phyloP scores from a whole-genome alignment of 2,113 vertebrate species.

The Cavia aperea region DNA sequence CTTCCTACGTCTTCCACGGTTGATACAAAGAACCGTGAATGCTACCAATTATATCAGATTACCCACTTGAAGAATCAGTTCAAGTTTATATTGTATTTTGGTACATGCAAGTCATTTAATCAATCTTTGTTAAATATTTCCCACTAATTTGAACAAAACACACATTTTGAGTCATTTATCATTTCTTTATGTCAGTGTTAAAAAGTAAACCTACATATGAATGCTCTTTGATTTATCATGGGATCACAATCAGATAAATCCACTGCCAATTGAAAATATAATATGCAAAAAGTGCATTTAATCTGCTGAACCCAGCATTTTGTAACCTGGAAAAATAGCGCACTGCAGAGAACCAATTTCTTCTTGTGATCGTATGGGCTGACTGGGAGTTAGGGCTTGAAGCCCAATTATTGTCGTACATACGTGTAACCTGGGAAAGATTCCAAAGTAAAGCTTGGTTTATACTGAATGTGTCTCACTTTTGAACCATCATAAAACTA shows the following conservation, averaged over 20 bases:
- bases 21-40: background rate
- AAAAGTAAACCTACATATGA: background rate
- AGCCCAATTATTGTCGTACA: background rate
- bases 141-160: background rate
- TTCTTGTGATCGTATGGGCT: too few relatives aligned
- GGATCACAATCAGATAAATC: background rate
- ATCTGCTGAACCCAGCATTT: background rate
- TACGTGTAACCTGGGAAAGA: background rate
- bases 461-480: background rate
- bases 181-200: background rate
- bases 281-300: background rate
- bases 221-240: background rate
- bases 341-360: background rate
- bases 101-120: background rate
- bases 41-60: background rate
- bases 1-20: background rate
- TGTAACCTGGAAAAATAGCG: too few relatives aligned
- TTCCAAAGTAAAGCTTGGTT: background rate
- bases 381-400: too few relatives aligned
- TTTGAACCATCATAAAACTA: background rate
- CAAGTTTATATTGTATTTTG: background rate
- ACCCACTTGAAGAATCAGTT: background rate
- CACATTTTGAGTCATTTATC: background rate
- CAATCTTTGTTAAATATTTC: background rate
- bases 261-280: background rate